A percentile compares a stretch with the other conserved stretches of the same genome.
Conservation (phyloP, 2,113 vertebrate species). For the Ptychochromis oligacanthus region DNA sequence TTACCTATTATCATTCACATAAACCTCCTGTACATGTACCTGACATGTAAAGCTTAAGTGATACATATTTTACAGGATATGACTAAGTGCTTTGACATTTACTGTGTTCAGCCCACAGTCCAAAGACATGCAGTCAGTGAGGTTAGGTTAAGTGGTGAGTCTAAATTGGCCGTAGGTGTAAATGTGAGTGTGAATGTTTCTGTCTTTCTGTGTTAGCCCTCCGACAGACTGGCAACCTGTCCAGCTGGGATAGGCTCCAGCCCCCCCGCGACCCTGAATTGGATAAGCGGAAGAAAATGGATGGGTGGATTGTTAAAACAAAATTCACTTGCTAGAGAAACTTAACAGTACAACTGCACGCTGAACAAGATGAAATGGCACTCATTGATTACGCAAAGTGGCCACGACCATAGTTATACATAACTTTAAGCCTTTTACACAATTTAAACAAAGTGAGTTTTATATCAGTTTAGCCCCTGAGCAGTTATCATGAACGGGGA, state of each 20-base stretch:
- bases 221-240: too few relatives aligned
- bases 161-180: too few relatives aligned
- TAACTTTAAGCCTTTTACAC: not conserved
- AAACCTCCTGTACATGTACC: not conserved
- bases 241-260: too few relatives aligned
- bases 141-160: too few relatives aligned
- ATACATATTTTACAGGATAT: not conserved
- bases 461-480: not conserved
- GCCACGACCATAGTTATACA: not conserved
- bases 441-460: not conserved
- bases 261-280: too few relatives aligned
- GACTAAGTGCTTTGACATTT: not conserved
- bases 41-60: not conserved
- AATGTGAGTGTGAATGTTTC: too few relatives aligned
- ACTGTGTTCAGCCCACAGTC: fast-evolving
- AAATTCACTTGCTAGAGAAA: not conserved
- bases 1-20: not conserved
- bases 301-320: too few relatives aligned
- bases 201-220: too few relatives aligned
- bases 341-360: not conserved
- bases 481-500: not conserved
- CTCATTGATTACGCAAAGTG: not conserved
- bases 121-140: too few relatives aligned
- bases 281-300: too few relatives aligned
- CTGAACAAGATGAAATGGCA: not conserved